A percentile compares a stretch with the other conserved stretches of the same genome.
These are phyloP conservation scores for Bombyx mandarina DNA, from an alignment of 1,140 invertebrate species.

Conservation along the genomic window DNA sequence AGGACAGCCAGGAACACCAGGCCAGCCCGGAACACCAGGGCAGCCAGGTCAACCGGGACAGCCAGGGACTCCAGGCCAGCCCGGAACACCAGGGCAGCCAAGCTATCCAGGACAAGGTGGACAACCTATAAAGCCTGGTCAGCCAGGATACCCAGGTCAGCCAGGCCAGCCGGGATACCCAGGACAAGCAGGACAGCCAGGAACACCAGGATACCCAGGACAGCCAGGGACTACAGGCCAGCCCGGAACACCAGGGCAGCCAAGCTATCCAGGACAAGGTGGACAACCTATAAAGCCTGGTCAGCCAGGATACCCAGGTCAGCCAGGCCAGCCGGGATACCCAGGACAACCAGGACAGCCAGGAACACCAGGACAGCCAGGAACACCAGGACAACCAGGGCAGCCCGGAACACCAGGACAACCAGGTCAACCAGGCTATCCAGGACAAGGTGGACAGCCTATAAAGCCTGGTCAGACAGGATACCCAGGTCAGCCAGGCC, in stretches of 20 bases:
- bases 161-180: constrained; percentile 13
- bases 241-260: constrained; percentile 23
- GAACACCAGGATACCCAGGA: constrained; percentile 14
- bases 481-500: background rate
- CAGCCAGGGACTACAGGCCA: constrained; percentile 14
- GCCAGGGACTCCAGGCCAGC: constrained; percentile 8
- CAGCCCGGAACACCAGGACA: constrained; percentile 9
- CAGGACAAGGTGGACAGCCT: constrained; percentile 6
- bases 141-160: constrained; percentile 20
- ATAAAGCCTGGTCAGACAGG: constrained; percentile 8
- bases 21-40: constrained; percentile 6
- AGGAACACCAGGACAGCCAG: constrained; percentile 15
- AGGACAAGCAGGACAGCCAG: constrained; percentile 15
- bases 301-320: constrained; percentile 15
- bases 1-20: background rate
- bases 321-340: constrained; percentile 20
- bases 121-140: constrained; percentile 19
- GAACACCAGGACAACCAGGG: constrained; percentile 11
- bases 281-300: constrained; percentile 14
- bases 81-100: constrained; percentile 9
- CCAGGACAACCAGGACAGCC: constrained; percentile 23
- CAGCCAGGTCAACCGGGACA: constrained; percentile 11
- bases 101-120: constrained; percentile 21
- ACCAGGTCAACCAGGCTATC: background rate
- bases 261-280: constrained; percentile 24